Evolutionary conservation across 2,888 invertebrate species (phyloP).

Genomic region (Cheilosia scutellata): DNA sequence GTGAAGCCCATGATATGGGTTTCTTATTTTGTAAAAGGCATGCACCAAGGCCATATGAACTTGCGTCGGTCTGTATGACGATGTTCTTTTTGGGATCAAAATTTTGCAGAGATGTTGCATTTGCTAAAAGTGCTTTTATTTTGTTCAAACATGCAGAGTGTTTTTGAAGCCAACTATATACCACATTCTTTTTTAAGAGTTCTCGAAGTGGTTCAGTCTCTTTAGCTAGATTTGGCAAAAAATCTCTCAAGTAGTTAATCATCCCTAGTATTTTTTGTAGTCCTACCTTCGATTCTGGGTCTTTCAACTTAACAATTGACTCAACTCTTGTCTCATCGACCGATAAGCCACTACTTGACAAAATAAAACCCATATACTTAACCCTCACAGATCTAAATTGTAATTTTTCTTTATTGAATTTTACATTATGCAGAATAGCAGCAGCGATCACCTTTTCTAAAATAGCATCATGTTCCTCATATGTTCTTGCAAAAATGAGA

Average conservation of each 20-base stretch:
- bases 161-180: conserved; percentile 15
- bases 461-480: conserved; percentile 62
- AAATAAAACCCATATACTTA: conserved; percentile 40
- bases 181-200: conserved; percentile 19
- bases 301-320: conserved; percentile 23
- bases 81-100: conserved; percentile 8
- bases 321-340: conserved; percentile 32
- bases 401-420: conserved; percentile 51
- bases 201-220: conserved; percentile 50
- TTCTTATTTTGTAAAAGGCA: conserved; percentile 32
- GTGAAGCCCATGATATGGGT: conserved; percentile 35
- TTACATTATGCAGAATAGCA: conserved; percentile 38
- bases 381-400: conserved; percentile 22
- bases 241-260: conserved; percentile 70
- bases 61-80: conserved; percentile 16
- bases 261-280: conserved; percentile 42
- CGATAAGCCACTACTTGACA: conserved; percentile 19
- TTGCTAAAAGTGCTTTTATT: conserved; percentile 21
- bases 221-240: conserved; percentile 67
- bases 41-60: conserved; percentile 36
- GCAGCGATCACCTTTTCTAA: conserved; percentile 59
- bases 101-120: conserved; percentile 17
- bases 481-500: conserved; percentile 48
- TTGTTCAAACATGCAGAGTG: conserved; percentile 8
- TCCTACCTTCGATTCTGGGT: conserved; percentile 35